Evolutionary conservation across 64 coral and sea anemone genomes (phyloP).

Genomic region (Pachyseris speciosa): DNA sequence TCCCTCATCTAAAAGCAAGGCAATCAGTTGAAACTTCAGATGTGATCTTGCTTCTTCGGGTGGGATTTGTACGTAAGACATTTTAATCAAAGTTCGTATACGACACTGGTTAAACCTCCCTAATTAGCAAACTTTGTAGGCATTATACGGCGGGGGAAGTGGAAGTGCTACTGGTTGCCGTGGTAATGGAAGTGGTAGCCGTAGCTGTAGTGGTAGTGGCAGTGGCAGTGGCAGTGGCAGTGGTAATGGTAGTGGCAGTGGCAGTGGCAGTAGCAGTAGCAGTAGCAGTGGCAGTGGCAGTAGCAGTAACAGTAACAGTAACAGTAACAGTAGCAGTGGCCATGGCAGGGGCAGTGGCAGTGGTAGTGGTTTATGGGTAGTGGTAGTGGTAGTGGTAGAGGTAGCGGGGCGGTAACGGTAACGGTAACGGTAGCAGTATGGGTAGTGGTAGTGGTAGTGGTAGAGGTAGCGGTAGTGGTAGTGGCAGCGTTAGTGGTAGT

Average conservation of each 20-base stretch:
- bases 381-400: neutral
- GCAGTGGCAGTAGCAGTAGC: neutral
- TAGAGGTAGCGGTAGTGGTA: slow-evolving; percentile 1
- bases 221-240: no score
- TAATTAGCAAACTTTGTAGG: no score
- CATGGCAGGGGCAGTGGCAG: neutral
- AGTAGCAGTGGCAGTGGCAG: neutral
- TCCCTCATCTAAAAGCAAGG: neutral
- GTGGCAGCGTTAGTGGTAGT: neutral
- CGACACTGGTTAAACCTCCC: no score
- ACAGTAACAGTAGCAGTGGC: neutral
- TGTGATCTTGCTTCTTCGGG: no score
- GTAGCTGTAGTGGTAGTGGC: neutral
- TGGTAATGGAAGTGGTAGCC: neutral
- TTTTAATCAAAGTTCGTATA: no score
- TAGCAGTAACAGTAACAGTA: neutral
- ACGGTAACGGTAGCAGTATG: neutral
- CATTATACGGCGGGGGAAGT: neutral
- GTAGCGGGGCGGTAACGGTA: neutral
- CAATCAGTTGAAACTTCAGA: no score
- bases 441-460: slow-evolving; percentile 9
- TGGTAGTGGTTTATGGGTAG: neutral
- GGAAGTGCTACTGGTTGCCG: neutral
- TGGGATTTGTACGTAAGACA: no score
- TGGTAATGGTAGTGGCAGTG: neutral